Evolutionary conservation across 2,797 vertebrate species (phyloP).

Genomic region (Microhierax caerulescens): DNA sequence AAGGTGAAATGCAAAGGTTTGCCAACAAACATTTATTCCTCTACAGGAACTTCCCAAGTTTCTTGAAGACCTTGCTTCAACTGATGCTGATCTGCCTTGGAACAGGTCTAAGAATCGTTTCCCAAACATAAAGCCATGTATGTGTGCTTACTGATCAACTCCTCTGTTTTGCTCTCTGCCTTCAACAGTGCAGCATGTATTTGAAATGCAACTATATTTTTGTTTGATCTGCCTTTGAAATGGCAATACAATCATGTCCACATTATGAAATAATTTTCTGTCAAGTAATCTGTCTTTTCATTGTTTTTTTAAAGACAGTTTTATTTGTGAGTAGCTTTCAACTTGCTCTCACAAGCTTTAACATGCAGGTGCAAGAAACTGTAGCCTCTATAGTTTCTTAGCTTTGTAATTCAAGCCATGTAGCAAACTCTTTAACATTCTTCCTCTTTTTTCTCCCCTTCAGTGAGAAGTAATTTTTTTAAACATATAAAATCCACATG

Average conservation of each 20-base stretch:
- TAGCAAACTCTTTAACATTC: conserved; percentile 67
- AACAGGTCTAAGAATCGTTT: conserved; percentile 98
- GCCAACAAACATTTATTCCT: conserved; percentile 2
- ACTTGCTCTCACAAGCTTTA: conserved; percentile 57
- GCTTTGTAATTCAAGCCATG: conserved; percentile 76
- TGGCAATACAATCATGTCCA: background rate
- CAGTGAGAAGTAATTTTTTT: conserved; percentile 44
- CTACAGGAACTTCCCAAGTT: conserved; percentile 93
- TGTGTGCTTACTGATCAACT: conserved; percentile 38
- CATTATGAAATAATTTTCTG: conserved; percentile 27
- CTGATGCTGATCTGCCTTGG: conserved; percentile 96
- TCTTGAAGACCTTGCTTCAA: conserved; percentile 92
- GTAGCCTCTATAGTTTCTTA: conserved; percentile 64
- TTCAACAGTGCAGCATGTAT: background rate
- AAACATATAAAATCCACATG: conserved; percentile 56
- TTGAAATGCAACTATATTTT: background rate
- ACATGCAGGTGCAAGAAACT: conserved; percentile 75
- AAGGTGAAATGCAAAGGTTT: background rate
- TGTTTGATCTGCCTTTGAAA: conserved; percentile 16
- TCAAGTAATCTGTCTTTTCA: conserved; percentile 10
- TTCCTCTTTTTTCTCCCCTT: conserved; percentile 10
- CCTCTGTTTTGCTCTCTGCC: background rate
- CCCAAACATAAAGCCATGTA: conserved; percentile 98
- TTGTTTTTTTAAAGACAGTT: conserved; percentile 13
- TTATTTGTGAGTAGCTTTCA: conserved; percentile 45